Percentiles rank a stretch among this genome's conserved stretches.
Evolutionary conservation across 2,888 invertebrate species (phyloP).

Genomic region (Netelia fuscicornis): DNA sequence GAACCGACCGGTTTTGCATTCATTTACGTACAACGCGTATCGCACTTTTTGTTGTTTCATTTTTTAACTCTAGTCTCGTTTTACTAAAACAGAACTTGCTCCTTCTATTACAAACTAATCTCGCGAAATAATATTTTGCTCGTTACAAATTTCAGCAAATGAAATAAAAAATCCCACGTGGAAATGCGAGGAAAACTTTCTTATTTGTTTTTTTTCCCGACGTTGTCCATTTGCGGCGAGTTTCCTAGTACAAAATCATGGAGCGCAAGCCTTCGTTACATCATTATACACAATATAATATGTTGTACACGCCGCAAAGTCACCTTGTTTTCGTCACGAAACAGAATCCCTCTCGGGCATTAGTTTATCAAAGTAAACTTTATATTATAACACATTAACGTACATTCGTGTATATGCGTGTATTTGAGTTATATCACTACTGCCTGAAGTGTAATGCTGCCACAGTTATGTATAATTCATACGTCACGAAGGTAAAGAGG

Average conservation of each 20-base stretch:
- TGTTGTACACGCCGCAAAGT: background rate
- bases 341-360: slow-evolving; percentile 49
- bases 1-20: too few relatives aligned
- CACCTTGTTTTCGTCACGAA: slow-evolving; percentile 14
- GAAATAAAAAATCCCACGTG: background rate
- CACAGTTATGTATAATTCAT: slow-evolving; percentile 10
- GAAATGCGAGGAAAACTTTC: background rate
- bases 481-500: background rate
- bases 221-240: background rate
- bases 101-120: too few relatives aligned
- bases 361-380: slow-evolving; percentile 65
- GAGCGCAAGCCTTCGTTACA: background rate
- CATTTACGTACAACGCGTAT: too few relatives aligned
- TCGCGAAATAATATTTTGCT: too few relatives aligned
- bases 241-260: background rate
- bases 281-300: background rate
- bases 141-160: too few relatives aligned
- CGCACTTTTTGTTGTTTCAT: too few relatives aligned
- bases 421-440: slow-evolving; percentile 32
- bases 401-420: background rate
- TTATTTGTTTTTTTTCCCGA: background rate
- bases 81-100: too few relatives aligned
- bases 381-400: background rate
- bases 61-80: too few relatives aligned
- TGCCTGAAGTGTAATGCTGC: slow-evolving; percentile 18